Conservation (phyloP, 64 coral and sea anemone species). For the Montipora sp. region DNA sequence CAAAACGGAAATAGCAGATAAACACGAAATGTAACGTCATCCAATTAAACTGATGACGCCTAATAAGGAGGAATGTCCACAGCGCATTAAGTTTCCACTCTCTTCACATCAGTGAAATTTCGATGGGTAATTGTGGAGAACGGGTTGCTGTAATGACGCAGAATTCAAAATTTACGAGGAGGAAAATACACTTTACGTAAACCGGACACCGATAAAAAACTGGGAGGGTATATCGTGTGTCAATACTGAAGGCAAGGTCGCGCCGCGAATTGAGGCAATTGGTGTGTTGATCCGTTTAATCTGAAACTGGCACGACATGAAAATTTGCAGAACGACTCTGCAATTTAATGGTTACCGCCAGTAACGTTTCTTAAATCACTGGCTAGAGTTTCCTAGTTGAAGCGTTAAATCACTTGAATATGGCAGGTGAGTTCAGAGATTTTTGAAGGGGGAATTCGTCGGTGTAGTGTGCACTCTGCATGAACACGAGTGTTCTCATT, state of each 20-base stretch:
- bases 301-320: background rate
- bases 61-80: too few species aligned
- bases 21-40: background rate
- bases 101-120: too few species aligned
- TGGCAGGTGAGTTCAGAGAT: background rate
- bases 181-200: background rate
- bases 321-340: background rate
- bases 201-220: background rate
- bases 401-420: background rate
- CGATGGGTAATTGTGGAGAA: background rate
- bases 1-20: constrained; percentile 11
- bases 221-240: background rate
- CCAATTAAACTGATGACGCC: background rate
- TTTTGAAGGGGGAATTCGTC: background rate
- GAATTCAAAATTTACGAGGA: background rate
- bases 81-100: too few species aligned
- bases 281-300: background rate
- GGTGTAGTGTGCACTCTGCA: background rate
- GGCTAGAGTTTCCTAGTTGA: background rate
- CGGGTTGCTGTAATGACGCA: background rate
- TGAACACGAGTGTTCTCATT: background rate
- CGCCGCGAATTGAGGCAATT: too few species aligned
- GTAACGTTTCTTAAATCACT: background rate
- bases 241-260: too few species aligned
- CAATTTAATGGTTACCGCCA: background rate